Evolutionary conservation across 2,113 vertebrate genomes (phyloP), one percentile per base, ranked within the genome.

Genomic region (Limnothrissa miodon): DNA sequence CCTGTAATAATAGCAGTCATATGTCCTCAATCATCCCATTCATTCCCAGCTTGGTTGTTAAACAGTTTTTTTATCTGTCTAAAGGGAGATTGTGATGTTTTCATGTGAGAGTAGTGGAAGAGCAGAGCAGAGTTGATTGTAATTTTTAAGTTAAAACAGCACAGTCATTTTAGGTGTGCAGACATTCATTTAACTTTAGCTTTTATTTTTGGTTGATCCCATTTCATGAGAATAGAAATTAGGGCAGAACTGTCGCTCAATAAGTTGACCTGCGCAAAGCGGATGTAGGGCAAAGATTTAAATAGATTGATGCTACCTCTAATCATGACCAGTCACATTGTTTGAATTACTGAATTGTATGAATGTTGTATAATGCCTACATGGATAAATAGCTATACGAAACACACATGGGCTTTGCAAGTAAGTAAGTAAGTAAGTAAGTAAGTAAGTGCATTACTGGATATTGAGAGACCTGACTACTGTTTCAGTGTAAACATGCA

Each of bases 191-290:
- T 84, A 82, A 83, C 83, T 85, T 5, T 9, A 87, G 86, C 84
- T 84, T 88, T 80, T 89, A 87, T 89, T 87, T 89, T 86, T 84
- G 87, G 86, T 86, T 86, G 87, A 83, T 87, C 87, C 85, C 86
- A 89, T 89, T 89, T 89, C 53, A 89, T 89, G 85, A 89, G 87
- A 89, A 89, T 89, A 87, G 87, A 82, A 89, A 89, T 87, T 89
- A 89, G 87, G 87, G 84, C 87, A 87, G 80, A 44, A 81, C 83
- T 85, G 86, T 84, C 87, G 79, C 87, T 87, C 86, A 84, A 85
- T 85, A 74, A 80, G 48, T 78, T 89, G 87, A 87, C 87, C 87
- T 78, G 87, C 86, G 59, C 86, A 82, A 84, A 66, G 3, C 45
- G 84, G 84, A 89, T 89, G 82, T 89, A 89, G 87, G 87, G 84